These are phyloP conservation scores for Muscina levida DNA, from an alignment of 2,888 invertebrate species.

Conservation along the genomic window DNA sequence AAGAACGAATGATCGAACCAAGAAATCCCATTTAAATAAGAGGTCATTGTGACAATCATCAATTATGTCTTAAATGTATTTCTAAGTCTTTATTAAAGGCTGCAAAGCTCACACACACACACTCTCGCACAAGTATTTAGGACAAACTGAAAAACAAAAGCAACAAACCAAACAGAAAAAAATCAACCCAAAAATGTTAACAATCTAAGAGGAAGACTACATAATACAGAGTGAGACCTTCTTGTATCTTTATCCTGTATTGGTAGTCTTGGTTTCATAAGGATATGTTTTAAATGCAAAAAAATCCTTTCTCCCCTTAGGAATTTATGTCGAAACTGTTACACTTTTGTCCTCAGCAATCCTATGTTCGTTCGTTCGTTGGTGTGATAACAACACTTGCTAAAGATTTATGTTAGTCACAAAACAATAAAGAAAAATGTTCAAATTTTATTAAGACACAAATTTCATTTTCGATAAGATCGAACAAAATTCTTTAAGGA, in stretches of 20 bases:
- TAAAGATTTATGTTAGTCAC: constrained; percentile 24
- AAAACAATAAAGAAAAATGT: constrained; percentile 1
- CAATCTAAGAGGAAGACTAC: too few species aligned
- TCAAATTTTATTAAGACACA: constrained; percentile 24
- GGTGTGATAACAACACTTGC: constrained; percentile 27
- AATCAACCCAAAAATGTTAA: background rate
- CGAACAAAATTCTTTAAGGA: background rate
- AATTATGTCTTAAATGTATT: constrained; percentile 57
- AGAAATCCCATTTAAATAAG: constrained; percentile 28
- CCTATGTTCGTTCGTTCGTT: too few species aligned
- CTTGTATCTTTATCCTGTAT: too few species aligned
- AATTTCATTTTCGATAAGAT: constrained; percentile 10
- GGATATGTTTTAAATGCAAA: too few species aligned
- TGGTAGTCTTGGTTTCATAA: too few species aligned
- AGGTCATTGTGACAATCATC: constrained; percentile 59
- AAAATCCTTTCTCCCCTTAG: too few species aligned
- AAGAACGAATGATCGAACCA: too few species aligned
- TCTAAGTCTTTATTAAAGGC: constrained; percentile 38
- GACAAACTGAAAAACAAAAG: background rate
- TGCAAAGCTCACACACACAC: constrained; percentile 36
- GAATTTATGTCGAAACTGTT: background rate
- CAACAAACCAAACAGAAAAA: background rate
- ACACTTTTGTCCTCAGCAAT: background rate
- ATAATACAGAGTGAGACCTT: too few species aligned
- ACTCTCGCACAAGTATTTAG: background rate